Conservation (phyloP, 2,888 invertebrate genomes). For the Amiota minor region DNA sequence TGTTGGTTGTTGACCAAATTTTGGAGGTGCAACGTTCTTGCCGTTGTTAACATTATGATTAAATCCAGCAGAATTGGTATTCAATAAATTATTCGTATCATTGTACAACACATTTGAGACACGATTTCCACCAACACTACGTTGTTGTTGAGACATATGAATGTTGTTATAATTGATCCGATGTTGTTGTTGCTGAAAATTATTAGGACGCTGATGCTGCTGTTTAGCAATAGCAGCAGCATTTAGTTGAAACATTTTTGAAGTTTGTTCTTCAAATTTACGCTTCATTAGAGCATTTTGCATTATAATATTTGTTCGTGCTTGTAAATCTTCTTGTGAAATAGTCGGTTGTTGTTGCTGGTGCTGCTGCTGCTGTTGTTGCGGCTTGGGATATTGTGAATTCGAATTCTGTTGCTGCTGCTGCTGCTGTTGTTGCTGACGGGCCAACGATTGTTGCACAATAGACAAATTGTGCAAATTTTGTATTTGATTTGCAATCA, state of each 20-base stretch:
- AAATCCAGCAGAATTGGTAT: slow-evolving; percentile 46
- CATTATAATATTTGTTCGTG: slow-evolving; percentile 70
- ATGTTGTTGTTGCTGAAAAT: slow-evolving; percentile 3
- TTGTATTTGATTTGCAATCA: slow-evolving; percentile 69
- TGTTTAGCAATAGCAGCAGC: slow-evolving; percentile 43
- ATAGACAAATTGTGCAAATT: slow-evolving; percentile 70
- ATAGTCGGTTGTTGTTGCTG: slow-evolving; percentile 45
- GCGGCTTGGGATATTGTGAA: too few species aligned
- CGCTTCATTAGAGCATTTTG: slow-evolving; percentile 72
- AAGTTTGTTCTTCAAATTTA: slow-evolving; percentile 69
- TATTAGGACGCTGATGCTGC: slow-evolving; percentile 39
- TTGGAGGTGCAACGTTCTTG: slow-evolving; percentile 27
- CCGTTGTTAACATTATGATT: slow-evolving; percentile 39
- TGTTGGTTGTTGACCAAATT: slow-evolving; percentile 40
- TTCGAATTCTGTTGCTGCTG: slow-evolving; percentile 37
- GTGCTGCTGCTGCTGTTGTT: slow-evolving; percentile 44
- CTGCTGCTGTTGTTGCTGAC: slow-evolving; percentile 60
- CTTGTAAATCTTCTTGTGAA: slow-evolving; percentile 69
- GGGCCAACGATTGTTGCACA: slow-evolving; percentile 67
- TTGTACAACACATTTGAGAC: slow-evolving; percentile 18
- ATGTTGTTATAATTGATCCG: slow-evolving; percentile 34
- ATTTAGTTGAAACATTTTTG: slow-evolving; percentile 64
- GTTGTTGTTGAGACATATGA: slow-evolving; percentile 36
- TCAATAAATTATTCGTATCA: slow-evolving; percentile 53
- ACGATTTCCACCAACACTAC: slow-evolving; percentile 28